These are phyloP conservation scores for Andricus grossulariae DNA, from an alignment of 1,140 invertebrate species.

Conservation along the genomic window DNA sequence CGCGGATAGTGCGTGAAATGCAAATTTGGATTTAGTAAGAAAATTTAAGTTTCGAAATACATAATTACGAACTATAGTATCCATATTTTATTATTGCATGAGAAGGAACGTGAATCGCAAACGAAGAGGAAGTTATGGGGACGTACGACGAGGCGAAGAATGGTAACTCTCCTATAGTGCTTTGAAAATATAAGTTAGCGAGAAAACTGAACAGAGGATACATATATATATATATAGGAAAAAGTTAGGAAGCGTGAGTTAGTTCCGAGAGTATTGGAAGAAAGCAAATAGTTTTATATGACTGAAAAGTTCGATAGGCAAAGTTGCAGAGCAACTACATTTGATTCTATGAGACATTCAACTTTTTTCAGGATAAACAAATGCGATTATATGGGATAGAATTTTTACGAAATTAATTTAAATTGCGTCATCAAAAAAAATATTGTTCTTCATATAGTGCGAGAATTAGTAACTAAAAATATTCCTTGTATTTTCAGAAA, in stretches of 20 bases:
- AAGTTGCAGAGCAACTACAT: not conserved
- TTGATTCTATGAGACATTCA: not conserved
- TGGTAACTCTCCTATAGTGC: constrained; percentile 17
- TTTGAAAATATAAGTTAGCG: constrained; percentile 21
- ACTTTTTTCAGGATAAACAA: too few relatives aligned
- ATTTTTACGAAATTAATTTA: too few relatives aligned
- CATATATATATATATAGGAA: too few relatives aligned
- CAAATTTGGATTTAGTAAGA: not conserved
- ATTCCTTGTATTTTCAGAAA: too few relatives aligned
- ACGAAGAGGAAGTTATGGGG: constrained; percentile 20
- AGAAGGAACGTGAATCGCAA: not conserved
- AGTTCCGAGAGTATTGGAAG: not conserved
- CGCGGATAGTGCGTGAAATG: not conserved
- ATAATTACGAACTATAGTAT: not conserved
- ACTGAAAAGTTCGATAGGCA: not conserved
- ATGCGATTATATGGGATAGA: too few relatives aligned
- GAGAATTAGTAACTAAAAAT: too few relatives aligned
- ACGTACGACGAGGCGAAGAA: constrained; percentile 1
- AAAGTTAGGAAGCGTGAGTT: not conserved
- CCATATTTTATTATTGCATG: not conserved
- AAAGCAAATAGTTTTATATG: too few relatives aligned
- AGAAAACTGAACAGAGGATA: not conserved
- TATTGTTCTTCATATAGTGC: too few relatives aligned
- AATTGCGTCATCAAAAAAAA: too few relatives aligned
- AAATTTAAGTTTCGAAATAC: not conserved